phyloP scores from a whole-genome alignment of 2,113 vertebrate genomes.

The Macrotus californicus region DNA sequence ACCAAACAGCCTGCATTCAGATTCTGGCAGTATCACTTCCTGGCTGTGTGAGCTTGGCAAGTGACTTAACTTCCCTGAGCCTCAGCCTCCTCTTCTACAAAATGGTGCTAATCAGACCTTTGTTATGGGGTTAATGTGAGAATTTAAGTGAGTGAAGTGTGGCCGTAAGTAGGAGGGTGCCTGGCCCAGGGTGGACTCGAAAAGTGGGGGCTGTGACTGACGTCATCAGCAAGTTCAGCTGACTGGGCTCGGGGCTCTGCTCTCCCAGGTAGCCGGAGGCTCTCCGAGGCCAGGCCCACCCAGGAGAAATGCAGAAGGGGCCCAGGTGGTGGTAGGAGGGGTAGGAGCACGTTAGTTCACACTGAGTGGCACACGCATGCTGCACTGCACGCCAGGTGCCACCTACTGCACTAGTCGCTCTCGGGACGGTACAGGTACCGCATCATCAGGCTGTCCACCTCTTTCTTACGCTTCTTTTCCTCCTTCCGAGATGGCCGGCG shows the following conservation, averaged over 20 bases:
- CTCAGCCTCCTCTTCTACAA: background rate
- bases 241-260: background rate
- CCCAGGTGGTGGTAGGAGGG: background rate
- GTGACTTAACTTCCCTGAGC: background rate
- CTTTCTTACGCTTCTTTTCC: constrained; percentile 92
- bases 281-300: background rate
- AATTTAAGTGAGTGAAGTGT: background rate
- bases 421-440: constrained; percentile 95
- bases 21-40: background rate
- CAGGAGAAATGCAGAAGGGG: background rate
- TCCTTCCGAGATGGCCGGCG: constrained; percentile 81
- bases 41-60: background rate
- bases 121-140: background rate
- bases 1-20: background rate
- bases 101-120: background rate
- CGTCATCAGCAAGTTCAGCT: background rate
- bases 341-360: constrained; percentile 38
- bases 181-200: background rate
- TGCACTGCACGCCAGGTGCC: constrained; percentile 64
- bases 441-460: constrained; percentile 96
- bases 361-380: constrained; percentile 74
- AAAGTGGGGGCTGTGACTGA: background rate
- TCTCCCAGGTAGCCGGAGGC: background rate
- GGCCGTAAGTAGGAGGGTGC: background rate
- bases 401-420: constrained; percentile 96